A percentile compares a stretch with the other conserved stretches of the same genome.
Conservation (phyloP, 2,113 vertebrate genomes). For the Plecturocebus donacophilus region DNA sequence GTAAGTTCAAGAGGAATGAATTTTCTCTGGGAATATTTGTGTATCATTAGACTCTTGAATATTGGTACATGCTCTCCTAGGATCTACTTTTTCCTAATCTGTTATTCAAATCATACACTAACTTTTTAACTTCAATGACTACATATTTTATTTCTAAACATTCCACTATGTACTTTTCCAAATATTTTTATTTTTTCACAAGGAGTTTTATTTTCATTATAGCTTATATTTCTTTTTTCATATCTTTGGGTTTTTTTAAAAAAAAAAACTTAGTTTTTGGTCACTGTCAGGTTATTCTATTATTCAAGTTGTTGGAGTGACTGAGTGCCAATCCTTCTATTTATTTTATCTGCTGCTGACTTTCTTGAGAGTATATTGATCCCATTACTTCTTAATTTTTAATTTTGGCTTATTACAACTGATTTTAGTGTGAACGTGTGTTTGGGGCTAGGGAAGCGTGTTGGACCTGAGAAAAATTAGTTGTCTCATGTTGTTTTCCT, state of each 20-base stretch:
- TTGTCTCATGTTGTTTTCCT: not conserved
- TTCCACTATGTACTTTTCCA: not conserved
- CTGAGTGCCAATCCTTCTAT: not conserved
- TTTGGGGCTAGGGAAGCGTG: not conserved
- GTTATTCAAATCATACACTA: not conserved
- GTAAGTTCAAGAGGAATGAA: not conserved
- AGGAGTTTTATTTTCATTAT: not conserved
- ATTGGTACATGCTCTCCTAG: not conserved
- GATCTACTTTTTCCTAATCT: not conserved
- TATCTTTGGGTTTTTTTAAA: not conserved
- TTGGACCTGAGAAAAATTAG: not conserved
- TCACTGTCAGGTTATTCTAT: not conserved
- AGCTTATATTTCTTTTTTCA: not conserved
- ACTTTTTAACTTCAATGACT: conserved; percentile 24
- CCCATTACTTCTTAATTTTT: not conserved
- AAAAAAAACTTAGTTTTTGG: not conserved
- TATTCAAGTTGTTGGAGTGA: not conserved
- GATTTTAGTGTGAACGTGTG: not conserved
- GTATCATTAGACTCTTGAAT: not conserved
- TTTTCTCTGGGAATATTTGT: not conserved
- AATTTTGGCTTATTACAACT: not conserved
- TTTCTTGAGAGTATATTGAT: not conserved
- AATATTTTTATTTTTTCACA: not conserved
- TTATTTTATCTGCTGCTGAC: not conserved
- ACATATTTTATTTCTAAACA: not conserved